Evolutionary conservation across 2,888 invertebrate species (phyloP).

Genomic region (Chrysina gloriosa): DNA sequence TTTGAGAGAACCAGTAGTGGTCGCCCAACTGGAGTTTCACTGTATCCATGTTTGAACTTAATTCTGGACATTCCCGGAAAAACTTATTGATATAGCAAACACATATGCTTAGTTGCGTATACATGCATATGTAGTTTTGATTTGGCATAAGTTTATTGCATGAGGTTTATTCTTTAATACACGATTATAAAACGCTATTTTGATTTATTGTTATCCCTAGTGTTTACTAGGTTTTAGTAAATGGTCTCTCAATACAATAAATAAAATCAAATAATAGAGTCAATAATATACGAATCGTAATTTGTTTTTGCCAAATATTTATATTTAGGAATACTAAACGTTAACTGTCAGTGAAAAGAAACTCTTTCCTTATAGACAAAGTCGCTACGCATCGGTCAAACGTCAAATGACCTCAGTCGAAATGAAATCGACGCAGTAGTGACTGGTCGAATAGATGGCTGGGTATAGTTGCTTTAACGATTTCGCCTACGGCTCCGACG

Average conservation of each 20-base stretch:
- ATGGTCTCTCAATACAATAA: neutral
- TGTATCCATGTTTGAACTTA: too few species aligned
- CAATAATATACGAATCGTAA: neutral
- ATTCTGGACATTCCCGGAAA: too few species aligned
- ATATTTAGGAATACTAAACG: neutral
- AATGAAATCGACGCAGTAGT: constrained; percentile 41
- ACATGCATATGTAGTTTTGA: too few species aligned
- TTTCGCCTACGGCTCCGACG: constrained; percentile 55
- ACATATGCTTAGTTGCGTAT: too few species aligned
- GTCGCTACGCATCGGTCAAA: constrained; percentile 18
- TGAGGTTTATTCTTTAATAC: too few species aligned
- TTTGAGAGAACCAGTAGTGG: too few species aligned
- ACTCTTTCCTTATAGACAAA: constrained; percentile 16
- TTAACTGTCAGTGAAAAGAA: neutral
- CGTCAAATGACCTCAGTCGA: constrained; percentile 27
- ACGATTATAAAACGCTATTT: too few species aligned
- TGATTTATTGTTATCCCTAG: too few species aligned
- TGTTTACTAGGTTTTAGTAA: too few species aligned
- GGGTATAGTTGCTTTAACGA: constrained; percentile 53
- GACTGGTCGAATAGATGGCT: constrained; percentile 44
- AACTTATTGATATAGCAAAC: too few species aligned
- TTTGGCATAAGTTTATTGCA: too few species aligned
- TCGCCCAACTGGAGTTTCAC: too few species aligned
- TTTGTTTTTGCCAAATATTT: constrained; percentile 2
- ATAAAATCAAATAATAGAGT: neutral